Base-by-base conservation (phyloP, 2,888 invertebrate species). In the Alentia gelatinosa region DNA sequence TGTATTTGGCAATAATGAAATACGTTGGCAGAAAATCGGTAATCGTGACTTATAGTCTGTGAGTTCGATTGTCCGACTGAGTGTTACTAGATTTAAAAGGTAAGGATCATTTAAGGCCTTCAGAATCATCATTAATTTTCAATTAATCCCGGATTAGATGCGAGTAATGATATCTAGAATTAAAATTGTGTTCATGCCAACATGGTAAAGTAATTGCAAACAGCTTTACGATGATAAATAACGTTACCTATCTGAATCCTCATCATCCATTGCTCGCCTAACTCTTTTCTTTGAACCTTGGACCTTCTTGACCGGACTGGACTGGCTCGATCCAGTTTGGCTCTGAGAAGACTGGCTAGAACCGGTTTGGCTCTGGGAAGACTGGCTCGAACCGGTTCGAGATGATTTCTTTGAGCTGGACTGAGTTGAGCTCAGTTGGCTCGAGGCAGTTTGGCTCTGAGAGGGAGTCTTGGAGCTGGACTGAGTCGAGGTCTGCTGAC, bases 361-460 rank as follows among this genome's bases (percentile, higher is more conserved):
- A 83, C 39, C 30, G 5, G 39, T 5, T 37, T 37, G 35, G 42
- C 40, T 83, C 19, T 40, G 83, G 5, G 39, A 37, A 12, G 83
- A 35, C 39, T 83, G 83, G 39, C 83, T 83, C 12, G 42, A 83
- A 83, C 83, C 83, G 4, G 83, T 35, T 37, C 37, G 83, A n/a
- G 5, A 30, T 1, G 68, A 4, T 3, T 30, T 1, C 5, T 30
- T 68, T 4, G 68, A 68, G 30, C 68, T 30, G 15, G 68, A 30
- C 33, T 68, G 68, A 30, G 30, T 42, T 3, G 12, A 19, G 15
- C 35, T 33, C 0, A 23, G 1, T n/a, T 83, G 83, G 39, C 83
- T 83, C 12, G 83, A 83, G 37, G 3, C 26, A 83, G 83, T 83
- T 83, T 83, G 83, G 42, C 39, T 42, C n/a, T n/a, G 37, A 7